These are phyloP conservation scores for Dasysyrphus tricinctus DNA, from an alignment of 2,888 invertebrate species.

Conservation along the genomic window DNA sequence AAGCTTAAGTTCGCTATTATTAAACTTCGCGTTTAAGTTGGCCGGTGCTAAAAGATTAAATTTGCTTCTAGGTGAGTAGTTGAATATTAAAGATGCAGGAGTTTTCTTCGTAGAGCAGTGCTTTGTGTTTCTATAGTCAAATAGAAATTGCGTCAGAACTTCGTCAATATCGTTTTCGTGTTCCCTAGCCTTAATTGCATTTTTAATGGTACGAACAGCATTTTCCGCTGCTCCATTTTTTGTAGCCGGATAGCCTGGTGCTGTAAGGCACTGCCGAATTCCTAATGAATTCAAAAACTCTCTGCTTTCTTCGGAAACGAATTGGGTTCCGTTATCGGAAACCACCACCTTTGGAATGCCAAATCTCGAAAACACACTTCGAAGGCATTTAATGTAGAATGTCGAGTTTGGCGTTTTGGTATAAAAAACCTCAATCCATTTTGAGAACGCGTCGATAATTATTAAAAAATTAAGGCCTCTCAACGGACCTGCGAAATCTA, in stretches of 20 bases:
- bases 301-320: conserved; percentile 63
- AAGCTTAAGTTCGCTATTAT: not conserved
- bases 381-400: no score
- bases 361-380: no score
- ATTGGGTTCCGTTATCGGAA: conserved; percentile 78
- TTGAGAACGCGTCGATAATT: no score
- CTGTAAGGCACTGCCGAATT: conserved; percentile 49
- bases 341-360: conserved; percentile 31
- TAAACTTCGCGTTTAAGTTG: not conserved
- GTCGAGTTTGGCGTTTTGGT: no score
- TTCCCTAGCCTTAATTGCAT: conserved; percentile 49
- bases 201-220: conserved; percentile 55
- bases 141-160: conserved; percentile 14
- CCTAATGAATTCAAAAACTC: conserved; percentile 42
- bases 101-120: conserved; percentile 25
- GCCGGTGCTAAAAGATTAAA: conserved; percentile 21
- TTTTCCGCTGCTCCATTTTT: conserved; percentile 65
- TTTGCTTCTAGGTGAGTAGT: not conserved
- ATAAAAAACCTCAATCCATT: no score
- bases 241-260: conserved; percentile 57
- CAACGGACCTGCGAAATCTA: no score
- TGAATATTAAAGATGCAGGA: conserved; percentile 18
- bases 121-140: conserved; percentile 16
- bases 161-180: conserved; percentile 3
- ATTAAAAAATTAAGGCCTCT: no score